Base-by-base conservation (phyloP, 2,113 vertebrate species). In the Chlamydotis undulata region DNA sequence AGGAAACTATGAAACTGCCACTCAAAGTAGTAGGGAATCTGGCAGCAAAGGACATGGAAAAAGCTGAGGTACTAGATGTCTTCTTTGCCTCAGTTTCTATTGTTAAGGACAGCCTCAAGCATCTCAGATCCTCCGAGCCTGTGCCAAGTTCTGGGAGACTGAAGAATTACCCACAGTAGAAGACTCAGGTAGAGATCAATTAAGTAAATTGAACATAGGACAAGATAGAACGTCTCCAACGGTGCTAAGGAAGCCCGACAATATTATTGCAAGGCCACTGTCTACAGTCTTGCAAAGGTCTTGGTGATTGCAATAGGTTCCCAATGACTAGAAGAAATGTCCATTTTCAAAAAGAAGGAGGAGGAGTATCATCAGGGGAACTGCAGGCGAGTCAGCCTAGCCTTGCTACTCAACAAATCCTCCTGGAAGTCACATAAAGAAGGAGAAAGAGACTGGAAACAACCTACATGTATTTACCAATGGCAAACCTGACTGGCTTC, bases 351-450 rank as follows among this genome's bases (percentile, higher is more conserved):
- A 23, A 11, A 84, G 57, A 60, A 57, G 24, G 7, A 71, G 12
- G 1, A 53, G 0, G 0, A 57, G 29, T 57, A 39, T 47, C 25
- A 43, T 4, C 10, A 4, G 10, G 8, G 10, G 9, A 81, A 56
- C 13, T 52, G 39, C 26, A 56, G 24, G 12, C 45, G 29, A 75
- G 21, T 12, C 7, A 65, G 10, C 4, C n/a, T 39, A 39, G 7
- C 5, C 16, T 77, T 39, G 24, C 13, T 33, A 14, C 35, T 47
- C 14, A 53, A 19, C 28, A 76, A 70, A 41, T 45, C 14, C 14
- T 56, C 19, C 45, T 61, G 41, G 50, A 69, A 77, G 37, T 6
- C 57, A 81, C 8, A 81, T 8, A n/a, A 7, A 63, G 6, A 4
- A 75, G 15, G 24, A 87, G 22, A 2, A 87, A 10, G 6, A 63